Evolutionary conservation across 2,888 invertebrate species (phyloP).

Genomic region (Parnassius apollo): DNA sequence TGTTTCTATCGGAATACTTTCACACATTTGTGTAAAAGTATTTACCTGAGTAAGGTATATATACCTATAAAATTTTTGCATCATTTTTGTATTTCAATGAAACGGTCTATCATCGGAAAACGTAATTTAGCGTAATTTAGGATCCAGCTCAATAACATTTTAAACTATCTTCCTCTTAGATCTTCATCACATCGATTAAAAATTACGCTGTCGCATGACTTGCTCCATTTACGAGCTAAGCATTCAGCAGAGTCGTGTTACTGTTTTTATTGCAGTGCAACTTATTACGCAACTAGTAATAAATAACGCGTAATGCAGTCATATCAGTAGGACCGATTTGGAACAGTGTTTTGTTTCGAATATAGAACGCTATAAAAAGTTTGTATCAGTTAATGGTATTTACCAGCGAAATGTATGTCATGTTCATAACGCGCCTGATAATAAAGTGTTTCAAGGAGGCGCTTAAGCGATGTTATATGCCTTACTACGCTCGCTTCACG

Average conservation of each 20-base stretch:
- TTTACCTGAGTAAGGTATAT: no score
- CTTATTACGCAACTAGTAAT: slow-evolving; percentile 17
- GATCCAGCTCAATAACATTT: no score
- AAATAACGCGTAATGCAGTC: slow-evolving; percentile 4
- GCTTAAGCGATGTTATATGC: slow-evolving; percentile 66
- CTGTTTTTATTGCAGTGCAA: slow-evolving; percentile 16
- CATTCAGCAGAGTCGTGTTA: slow-evolving; percentile 8
- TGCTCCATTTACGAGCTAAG: slow-evolving; percentile 18
- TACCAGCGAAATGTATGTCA: slow-evolving; percentile 68
- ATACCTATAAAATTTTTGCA: neutral
- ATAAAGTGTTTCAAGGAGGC: slow-evolving; percentile 76
- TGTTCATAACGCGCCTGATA: slow-evolving; percentile 73
- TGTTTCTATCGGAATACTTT: neutral
- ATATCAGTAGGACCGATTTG: slow-evolving; percentile 3
- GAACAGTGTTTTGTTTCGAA: slow-evolving; percentile 8
- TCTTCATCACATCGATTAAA: slow-evolving; percentile 5
- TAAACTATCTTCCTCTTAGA: neutral
- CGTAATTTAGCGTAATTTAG: no score
- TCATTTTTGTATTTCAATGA: neutral
- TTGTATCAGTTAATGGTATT: slow-evolving; percentile 51
- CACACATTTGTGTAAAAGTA: no score
- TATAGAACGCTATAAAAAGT: slow-evolving; percentile 29
- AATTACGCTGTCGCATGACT: slow-evolving; percentile 2
- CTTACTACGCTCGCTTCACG: slow-evolving; percentile 11
- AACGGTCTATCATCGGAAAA: no score